These are phyloP conservation scores for Harpegnathos saltator DNA, from an alignment of 1,140 invertebrate genomes.

Conservation along the genomic window DNA sequence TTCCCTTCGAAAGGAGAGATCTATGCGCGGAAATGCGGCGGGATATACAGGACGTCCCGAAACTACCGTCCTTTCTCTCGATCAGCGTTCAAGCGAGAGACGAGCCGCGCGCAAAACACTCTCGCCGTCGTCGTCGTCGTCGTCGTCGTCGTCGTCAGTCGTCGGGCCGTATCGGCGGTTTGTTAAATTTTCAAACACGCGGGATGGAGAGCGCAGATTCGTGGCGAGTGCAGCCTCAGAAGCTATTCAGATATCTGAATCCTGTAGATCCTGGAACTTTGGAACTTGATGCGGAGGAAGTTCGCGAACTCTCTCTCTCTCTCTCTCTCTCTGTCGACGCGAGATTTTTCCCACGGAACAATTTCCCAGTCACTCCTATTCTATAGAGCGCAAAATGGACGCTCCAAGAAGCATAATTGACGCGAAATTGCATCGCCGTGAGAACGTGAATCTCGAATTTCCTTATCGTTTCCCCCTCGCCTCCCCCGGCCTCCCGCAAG, in stretches of 20 bases:
- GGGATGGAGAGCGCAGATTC: background rate
- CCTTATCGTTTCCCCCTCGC: background rate
- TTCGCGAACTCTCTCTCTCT: background rate
- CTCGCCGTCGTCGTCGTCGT: background rate
- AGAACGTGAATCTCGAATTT: background rate
- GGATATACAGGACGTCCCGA: conserved; percentile 12
- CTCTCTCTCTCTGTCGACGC: too few species aligned
- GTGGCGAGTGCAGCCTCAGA: background rate
- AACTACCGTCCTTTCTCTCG: conserved; percentile 35
- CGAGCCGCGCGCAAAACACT: background rate
- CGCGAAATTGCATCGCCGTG: background rate
- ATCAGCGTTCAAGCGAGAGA: background rate
- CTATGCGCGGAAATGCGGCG: conserved; percentile 26
- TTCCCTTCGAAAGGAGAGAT: conserved; percentile 19
- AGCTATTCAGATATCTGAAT: background rate
- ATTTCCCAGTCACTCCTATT: background rate
- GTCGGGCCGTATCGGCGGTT: background rate
- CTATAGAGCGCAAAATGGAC: background rate
- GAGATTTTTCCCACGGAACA: background rate
- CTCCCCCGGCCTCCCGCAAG: background rate
- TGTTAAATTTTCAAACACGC: background rate
- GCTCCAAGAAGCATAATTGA: background rate
- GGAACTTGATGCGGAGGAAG: background rate
- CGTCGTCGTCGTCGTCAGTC: background rate
- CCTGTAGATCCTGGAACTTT: background rate